Evolutionary conservation across 2,113 vertebrate species (phyloP).

Genomic region (Cichladusa arquata): DNA sequence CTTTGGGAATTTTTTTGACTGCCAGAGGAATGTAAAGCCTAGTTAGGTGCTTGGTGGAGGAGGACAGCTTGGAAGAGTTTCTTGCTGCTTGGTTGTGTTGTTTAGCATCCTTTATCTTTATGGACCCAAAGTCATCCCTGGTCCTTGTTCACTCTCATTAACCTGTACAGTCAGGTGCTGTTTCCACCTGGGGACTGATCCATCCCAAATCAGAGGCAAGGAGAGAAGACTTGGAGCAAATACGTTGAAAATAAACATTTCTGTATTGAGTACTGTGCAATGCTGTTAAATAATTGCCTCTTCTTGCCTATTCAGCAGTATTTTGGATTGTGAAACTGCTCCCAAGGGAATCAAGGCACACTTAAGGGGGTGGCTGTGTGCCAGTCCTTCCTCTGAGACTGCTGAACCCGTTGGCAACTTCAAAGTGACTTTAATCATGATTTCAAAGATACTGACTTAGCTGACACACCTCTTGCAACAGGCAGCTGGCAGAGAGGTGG

Average conservation of each 20-base stretch:
- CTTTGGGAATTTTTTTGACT: not conserved
- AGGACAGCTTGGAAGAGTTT: not conserved
- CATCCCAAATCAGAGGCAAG: not conserved
- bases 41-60: not conserved
- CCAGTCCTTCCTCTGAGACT: not conserved
- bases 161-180: not conserved
- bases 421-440: not conserved
- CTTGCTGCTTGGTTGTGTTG: not conserved
- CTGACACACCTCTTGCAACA: not conserved
- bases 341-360: not conserved
- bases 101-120: not conserved
- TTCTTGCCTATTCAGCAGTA: not conserved
- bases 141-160: not conserved
- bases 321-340: not conserved
- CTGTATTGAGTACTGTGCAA: not conserved
- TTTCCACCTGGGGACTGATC: not conserved
- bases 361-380: not conserved
- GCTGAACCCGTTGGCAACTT: not conserved
- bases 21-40: not conserved
- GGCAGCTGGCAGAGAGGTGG: not conserved
- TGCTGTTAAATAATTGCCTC: not conserved
- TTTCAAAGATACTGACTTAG: not conserved
- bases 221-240: not conserved
- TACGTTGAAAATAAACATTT: not conserved
- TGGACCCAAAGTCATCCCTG: not conserved